Percentiles rank a stretch among this genome's conserved stretches.
These are phyloP conservation scores for Parapsyche elsis DNA, from an alignment of 1,140 invertebrate species.

Conservation along the genomic window DNA sequence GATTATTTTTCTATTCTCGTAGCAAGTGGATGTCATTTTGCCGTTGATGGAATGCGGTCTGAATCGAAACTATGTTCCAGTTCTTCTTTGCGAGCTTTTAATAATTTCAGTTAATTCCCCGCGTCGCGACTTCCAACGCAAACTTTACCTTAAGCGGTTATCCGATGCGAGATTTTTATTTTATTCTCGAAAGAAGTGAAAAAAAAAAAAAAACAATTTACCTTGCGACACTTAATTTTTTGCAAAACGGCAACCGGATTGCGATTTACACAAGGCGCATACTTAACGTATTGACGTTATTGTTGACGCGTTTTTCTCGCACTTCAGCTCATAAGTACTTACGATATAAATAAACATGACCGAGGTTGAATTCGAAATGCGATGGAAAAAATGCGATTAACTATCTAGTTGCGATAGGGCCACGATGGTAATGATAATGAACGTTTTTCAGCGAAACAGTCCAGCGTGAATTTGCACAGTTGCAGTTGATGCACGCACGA, in stretches of 20 bases:
- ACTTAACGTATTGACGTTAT: background rate
- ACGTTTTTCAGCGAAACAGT: slow-evolving; percentile 17
- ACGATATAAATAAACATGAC: background rate
- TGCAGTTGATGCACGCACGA: slow-evolving; percentile 42
- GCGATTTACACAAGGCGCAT: slow-evolving; percentile 12
- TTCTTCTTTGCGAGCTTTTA: background rate
- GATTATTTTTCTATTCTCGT: slow-evolving; percentile 5
- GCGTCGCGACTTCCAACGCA: background rate
- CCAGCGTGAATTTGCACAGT: background rate
- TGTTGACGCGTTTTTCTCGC: background rate
- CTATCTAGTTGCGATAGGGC: background rate
- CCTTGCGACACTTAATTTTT: slow-evolving; percentile 32
- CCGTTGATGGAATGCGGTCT: slow-evolving; percentile 33
- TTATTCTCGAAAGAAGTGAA: background rate
- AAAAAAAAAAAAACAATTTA: background rate
- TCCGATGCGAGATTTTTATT: slow-evolving; percentile 10
- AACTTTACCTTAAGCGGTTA: slow-evolving; percentile 22
- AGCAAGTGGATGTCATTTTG: background rate
- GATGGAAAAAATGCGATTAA: background rate
- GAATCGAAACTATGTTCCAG: slow-evolving; percentile 11
- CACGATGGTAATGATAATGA: too few relatives aligned
- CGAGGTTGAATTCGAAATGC: background rate
- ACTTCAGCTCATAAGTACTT: background rate
- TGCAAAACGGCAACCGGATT: slow-evolving; percentile 24
- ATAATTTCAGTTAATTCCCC: slow-evolving; percentile 31